Evolutionary conservation across 2,113 vertebrate species (phyloP), one percentile per base, ranked within the genome.

Genomic region (Pseudorectes ferrugineus): DNA sequence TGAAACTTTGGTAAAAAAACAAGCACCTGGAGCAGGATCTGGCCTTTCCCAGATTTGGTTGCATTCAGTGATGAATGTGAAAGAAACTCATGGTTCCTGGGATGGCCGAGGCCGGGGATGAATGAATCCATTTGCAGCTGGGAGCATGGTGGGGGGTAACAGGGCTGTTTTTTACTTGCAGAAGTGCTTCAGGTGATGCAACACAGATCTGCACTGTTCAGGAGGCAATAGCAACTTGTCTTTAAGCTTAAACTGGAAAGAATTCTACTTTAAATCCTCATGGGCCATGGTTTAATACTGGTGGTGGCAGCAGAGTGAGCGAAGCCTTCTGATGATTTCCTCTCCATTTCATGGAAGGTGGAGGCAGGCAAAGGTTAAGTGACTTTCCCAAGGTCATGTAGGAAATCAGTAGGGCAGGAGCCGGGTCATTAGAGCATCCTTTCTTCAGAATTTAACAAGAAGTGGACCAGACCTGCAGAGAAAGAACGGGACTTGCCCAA

Each of bases 381-480:
- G 71, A 67, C 51, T 94, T 95, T 85, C 43, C 68, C 24, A 54
- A 85, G 72, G 92, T 74, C 82, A 45, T 77, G 72, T 88, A 93
- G 89, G 93, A 95, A 95, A 94, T 72, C 4, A 2, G 12, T 48
- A 86, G 88, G 76, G 46, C 89, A 92, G 70, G 20, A 85, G 21
- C 24, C 1, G 25, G 92, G 72, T 79, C 93, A 77, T 74, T 62
- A 85, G 78, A 77, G 59, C 94, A 93, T 95, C 88, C 92, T 95
- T 92, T 93, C 72, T 90, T 46, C 62, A 85, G 63, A 63, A 67
- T 59, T 43, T 49, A 35, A 79, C 46, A 78, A 95, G 70, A 68
- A 66, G 19, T 61, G 51, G 58, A 70, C 25, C 74, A 91, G 86
- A 89, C 45, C 24, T 70, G 11, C 68, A 74, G 76, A 59, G 59